Conservation (phyloP, 2,797 vertebrate genomes). For the Erpetoichthys calabaricus region DNA sequence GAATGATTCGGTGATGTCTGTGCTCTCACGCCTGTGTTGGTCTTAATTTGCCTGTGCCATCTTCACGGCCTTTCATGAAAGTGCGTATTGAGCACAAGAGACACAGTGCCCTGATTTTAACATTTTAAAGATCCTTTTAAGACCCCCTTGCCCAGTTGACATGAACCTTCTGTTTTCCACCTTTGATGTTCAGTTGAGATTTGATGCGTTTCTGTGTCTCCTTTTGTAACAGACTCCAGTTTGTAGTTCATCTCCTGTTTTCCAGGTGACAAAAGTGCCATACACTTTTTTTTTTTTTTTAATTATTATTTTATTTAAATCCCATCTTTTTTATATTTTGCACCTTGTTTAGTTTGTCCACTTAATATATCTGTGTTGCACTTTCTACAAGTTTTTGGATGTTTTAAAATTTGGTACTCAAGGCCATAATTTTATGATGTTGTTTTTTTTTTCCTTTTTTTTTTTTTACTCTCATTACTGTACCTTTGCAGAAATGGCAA, state of each 20-base stretch:
- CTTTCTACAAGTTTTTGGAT: slow-evolving; percentile 37
- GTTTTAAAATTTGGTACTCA: slow-evolving; percentile 40
- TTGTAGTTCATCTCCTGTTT: slow-evolving; percentile 3
- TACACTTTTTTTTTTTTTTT: slow-evolving; percentile 24
- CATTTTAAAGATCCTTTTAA: no score
- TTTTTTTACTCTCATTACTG: slow-evolving; percentile 35
- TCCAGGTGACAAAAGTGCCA: slow-evolving; percentile 34
- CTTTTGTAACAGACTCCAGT: no score
- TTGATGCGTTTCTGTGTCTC: no score
- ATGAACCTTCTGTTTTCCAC: no score
- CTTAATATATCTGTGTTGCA: slow-evolving; percentile 34
- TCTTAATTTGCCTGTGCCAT: no score
- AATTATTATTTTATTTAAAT: slow-evolving; percentile 10
- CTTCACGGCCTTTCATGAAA: no score
- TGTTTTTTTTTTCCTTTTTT: slow-evolving; percentile 31
- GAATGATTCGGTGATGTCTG: no score
- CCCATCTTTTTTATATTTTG: slow-evolving; percentile 22
- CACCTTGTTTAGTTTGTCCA: slow-evolving; percentile 30
- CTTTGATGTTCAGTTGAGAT: no score
- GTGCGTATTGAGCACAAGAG: no score
- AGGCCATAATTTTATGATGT: slow-evolving; percentile 42
- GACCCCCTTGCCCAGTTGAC: no score
- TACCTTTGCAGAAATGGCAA: slow-evolving; percentile 33
- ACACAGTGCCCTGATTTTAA: no score
- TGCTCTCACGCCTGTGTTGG: no score